Conservation (phyloP, 2,888 invertebrate species). For the Dorcus hopei region DNA sequence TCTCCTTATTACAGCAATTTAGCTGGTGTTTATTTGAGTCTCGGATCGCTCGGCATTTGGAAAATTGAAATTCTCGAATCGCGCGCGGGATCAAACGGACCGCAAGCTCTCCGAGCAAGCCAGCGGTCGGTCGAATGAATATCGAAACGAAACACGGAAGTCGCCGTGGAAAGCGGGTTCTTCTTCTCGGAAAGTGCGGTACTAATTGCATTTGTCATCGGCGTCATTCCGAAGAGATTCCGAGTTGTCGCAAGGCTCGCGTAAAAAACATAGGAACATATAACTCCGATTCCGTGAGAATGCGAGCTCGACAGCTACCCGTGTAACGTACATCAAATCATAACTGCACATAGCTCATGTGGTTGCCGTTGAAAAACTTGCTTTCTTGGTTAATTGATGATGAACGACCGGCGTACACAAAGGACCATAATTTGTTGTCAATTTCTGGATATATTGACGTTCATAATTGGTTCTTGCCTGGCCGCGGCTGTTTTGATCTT, state of each 20-base stretch:
- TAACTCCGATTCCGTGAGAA: slow-evolving; percentile 28
- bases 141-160: neutral
- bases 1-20: slow-evolving; percentile 45
- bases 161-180: neutral
- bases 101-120: slow-evolving; percentile 21
- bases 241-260: slow-evolving; percentile 21
- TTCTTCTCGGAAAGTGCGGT: slow-evolving; percentile 20
- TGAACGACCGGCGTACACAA: slow-evolving; percentile 48
- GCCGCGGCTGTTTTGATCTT: slow-evolving; percentile 12
- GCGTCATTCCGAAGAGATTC: slow-evolving; percentile 22
- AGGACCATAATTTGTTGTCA: slow-evolving; percentile 52
- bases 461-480: slow-evolving; percentile 42
- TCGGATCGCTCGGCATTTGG: slow-evolving; percentile 39
- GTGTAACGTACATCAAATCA: slow-evolving; percentile 35
- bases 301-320: slow-evolving; percentile 31
- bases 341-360: slow-evolving; percentile 30
- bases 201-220: slow-evolving; percentile 30
- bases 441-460: slow-evolving; percentile 50
- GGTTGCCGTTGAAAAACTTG: slow-evolving; percentile 38
- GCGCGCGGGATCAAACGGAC: slow-evolving; percentile 39
- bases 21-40: slow-evolving; percentile 36
- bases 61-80: slow-evolving; percentile 43
- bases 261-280: slow-evolving; percentile 25
- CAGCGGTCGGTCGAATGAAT: neutral
- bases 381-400: slow-evolving; percentile 46